Evolutionary conservation across 1,140 invertebrate species (phyloP), one percentile per base, ranked within the genome.

Genomic region (Hetaerina americana): DNA sequence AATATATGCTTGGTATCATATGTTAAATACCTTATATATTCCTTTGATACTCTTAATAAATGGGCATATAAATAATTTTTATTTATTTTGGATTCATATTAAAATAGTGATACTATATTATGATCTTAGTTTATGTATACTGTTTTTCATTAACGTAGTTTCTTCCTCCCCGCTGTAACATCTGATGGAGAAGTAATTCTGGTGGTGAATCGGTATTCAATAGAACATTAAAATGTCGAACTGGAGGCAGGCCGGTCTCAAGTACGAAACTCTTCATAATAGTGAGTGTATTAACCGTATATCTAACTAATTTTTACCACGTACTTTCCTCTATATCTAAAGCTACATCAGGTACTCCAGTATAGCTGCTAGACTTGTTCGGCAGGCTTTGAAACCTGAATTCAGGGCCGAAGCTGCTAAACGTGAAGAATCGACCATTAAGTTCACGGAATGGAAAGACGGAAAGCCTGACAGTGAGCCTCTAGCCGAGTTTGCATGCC

Each of bases 331-430:
- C 75, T 71, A 66, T 26, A 75, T 72, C 85, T 84, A 75, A 78
- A 96, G 93, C 84, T 97, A 97, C 83, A 92, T 96, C 81, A 92
- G 93, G 82, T 97, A 94, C 79, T 96, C 94, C 27, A 91, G 90
- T 78, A 93, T 96, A 78, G 92, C 93, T 77, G 93, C 94, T 12
- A 88, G 85, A 79, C 81, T 94, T 31, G 82, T 96, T 66, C 85
- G 94, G 26, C 83, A 88, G 78, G 86, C 91, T 24, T 79, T 97
- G 72, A 95, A 94, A 80, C 77, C 85, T 0, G 89, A 94, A 31
- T 74, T 91, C 0, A 85, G 83, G 77, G 82, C 81, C 18, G 92
- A 92, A 70, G 93, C 93, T 66, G 76, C 84, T 6, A 93, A 92
- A 78, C 85, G 93, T 72, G 88, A 91, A 77, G 88, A 88, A 73